Percentiles rank a stretch among this genome's conserved stretches.
Evolutionary conservation across 2,888 invertebrate genomes (phyloP).

Genomic region (Latheticus oryzae): DNA sequence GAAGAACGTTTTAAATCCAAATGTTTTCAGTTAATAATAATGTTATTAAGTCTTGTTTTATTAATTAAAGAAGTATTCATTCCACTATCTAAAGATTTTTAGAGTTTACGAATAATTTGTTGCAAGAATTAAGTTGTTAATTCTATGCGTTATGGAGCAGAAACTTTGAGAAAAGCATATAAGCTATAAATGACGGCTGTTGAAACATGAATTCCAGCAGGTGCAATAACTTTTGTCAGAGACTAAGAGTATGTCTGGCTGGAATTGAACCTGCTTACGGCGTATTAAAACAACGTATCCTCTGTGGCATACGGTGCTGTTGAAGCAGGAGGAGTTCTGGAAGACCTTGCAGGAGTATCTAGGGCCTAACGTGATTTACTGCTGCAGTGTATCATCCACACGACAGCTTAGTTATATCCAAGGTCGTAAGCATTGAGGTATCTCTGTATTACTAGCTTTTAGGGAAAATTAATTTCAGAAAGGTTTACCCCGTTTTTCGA

Average conservation of each 20-base stretch:
- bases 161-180: too few relatives aligned
- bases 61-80: too few relatives aligned
- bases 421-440: constrained; percentile 40
- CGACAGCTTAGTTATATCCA: constrained; percentile 54
- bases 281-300: constrained; percentile 37
- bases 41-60: too few relatives aligned
- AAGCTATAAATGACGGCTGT: constrained; percentile 4
- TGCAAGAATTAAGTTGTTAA: too few relatives aligned
- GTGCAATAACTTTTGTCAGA: constrained; percentile 37
- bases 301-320: constrained; percentile 30
- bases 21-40: too few relatives aligned
- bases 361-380: constrained; percentile 57
- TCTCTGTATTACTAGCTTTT: constrained; percentile 40
- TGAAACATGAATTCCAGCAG: constrained; percentile 33
- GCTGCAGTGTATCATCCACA: constrained; percentile 57
- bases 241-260: constrained; percentile 35
- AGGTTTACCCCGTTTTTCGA: constrained; percentile 22
- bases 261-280: constrained; percentile 41
- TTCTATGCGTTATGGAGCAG: too few relatives aligned
- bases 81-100: too few relatives aligned
- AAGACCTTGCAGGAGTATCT: constrained; percentile 43
- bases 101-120: too few relatives aligned
- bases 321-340: constrained; percentile 29
- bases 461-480: constrained; percentile 41
- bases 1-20: too few relatives aligned